These are phyloP conservation scores for Ptycholaimellus sp. DNA, from an alignment of 2,888 invertebrate genomes.

Conservation along the genomic window DNA sequence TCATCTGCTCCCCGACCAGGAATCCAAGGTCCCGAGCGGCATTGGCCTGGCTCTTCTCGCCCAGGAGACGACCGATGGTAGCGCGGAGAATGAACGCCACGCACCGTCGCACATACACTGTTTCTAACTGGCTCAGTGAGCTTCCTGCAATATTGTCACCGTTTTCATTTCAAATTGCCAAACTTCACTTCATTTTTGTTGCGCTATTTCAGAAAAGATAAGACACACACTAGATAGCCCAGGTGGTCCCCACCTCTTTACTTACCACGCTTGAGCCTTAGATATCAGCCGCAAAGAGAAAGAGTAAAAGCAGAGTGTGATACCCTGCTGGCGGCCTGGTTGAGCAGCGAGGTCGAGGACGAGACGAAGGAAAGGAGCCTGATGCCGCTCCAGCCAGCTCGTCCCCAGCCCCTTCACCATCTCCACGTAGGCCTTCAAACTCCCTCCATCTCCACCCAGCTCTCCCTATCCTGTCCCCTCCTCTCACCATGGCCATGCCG, in stretches of 20 bases:
- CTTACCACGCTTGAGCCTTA: too few species aligned
- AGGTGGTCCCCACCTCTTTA: too few species aligned
- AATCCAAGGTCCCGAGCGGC: conserved; percentile 79
- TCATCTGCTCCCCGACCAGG: conserved; percentile 77
- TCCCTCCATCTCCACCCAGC: neutral
- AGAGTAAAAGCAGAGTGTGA: too few species aligned
- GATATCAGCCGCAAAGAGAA: too few species aligned
- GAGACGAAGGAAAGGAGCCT: conserved; percentile 59
- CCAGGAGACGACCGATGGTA: conserved; percentile 70
- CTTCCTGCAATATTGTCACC: too few species aligned
- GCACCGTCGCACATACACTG: conserved; percentile 87
- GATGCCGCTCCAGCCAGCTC: conserved; percentile 68
- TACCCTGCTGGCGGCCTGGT: too few species aligned
- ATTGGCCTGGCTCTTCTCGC: conserved; percentile 74
- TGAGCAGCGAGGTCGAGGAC: conserved; percentile 66
- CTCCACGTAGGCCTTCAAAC: conserved; percentile 56
- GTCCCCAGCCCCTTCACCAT: conserved; percentile 79
- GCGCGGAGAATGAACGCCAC: conserved; percentile 77
- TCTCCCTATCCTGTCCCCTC: neutral
- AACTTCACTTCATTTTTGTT: too few species aligned
- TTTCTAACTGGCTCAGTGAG: conserved; percentile 83
- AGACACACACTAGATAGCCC: too few species aligned
- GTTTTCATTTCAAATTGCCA: too few species aligned
- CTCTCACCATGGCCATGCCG: conserved; percentile 70
- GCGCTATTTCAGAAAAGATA: too few species aligned